These are phyloP conservation scores for Theristicus caerulescens DNA, from an alignment of 2,113 vertebrate species.

Conservation along the genomic window DNA sequence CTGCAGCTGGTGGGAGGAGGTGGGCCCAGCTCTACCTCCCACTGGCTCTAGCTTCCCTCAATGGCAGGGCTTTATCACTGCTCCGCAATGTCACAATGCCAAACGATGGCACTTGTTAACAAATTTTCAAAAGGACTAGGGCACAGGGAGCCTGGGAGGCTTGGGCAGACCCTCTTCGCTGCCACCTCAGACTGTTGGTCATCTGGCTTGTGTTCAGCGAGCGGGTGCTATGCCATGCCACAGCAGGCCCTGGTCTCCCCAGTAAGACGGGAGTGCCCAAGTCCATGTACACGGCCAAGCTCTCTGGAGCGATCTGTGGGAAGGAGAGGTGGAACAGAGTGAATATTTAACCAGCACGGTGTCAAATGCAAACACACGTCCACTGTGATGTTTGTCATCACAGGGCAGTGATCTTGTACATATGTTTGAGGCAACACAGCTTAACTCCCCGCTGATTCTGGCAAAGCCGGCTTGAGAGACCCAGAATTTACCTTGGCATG, in stretches of 20 bases:
- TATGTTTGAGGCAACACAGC: background rate
- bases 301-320: background rate
- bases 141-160: background rate
- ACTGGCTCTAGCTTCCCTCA: background rate
- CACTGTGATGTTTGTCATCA: background rate
- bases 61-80: background rate
- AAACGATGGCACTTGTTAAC: background rate
- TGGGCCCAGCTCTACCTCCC: background rate
- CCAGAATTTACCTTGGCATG: slow-evolving; percentile 1
- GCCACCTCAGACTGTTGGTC: background rate
- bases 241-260: background rate
- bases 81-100: background rate
- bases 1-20: background rate
- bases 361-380: slow-evolving; percentile 15
- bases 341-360: slow-evolving; percentile 27
- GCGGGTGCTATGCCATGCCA: background rate
- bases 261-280: background rate
- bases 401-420: background rate
- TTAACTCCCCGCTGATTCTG: background rate
- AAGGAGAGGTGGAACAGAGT: background rate
- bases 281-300: background rate
- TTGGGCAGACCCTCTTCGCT: background rate
- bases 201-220: background rate
- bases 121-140: background rate
- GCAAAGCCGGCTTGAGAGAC: background rate